Evolutionary conservation across 2,113 vertebrate species (phyloP).

Genomic region (Vombatus ursinus): DNA sequence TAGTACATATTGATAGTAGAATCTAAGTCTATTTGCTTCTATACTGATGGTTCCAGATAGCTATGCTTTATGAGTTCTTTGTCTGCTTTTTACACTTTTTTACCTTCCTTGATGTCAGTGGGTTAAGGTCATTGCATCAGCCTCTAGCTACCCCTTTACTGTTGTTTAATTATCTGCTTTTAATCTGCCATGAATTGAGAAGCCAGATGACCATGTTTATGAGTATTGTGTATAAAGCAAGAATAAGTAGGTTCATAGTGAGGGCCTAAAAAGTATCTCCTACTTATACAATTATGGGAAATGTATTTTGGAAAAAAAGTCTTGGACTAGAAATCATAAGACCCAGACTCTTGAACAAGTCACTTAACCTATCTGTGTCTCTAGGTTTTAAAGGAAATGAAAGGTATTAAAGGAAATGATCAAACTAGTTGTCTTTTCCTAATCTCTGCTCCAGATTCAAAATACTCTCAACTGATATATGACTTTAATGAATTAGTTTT

Average conservation of each 20-base stretch:
- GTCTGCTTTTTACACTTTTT: background rate
- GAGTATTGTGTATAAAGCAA: background rate
- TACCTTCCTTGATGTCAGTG: background rate
- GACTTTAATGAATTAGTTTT: background rate
- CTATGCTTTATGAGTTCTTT: no score
- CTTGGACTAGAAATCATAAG: background rate
- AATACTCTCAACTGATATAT: background rate
- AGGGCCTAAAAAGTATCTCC: background rate
- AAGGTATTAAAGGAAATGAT: background rate
- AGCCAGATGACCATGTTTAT: background rate
- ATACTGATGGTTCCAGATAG: background rate
- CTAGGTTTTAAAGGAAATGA: no score
- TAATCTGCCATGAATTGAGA: background rate
- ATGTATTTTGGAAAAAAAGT: background rate
- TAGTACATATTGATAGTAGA: background rate
- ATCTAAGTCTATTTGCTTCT: background rate
- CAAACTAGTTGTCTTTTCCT: background rate
- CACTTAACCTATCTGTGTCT: background rate
- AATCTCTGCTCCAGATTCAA: background rate
- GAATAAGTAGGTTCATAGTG: background rate
- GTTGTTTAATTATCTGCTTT: background rate
- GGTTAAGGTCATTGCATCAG: background rate
- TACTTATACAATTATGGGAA: background rate
- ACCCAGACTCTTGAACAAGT: background rate
- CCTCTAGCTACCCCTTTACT: background rate